Conservation (phyloP, 2,113 vertebrate species). For the Gymnarchus niloticus region DNA sequence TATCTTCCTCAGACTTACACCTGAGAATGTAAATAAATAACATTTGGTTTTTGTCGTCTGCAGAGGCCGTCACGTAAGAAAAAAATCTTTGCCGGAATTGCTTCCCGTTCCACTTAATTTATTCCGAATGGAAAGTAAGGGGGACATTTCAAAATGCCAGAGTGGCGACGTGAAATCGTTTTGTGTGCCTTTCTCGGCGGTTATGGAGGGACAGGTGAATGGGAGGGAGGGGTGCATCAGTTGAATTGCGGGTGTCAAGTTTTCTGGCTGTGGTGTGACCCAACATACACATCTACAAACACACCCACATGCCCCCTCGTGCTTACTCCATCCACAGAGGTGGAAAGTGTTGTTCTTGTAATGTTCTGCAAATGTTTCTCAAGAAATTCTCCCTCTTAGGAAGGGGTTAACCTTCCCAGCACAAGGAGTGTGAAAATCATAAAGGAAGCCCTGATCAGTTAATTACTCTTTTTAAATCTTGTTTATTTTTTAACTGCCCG, state of each 20-base stretch:
- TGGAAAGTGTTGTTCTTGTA: slow-evolving; percentile 28
- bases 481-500: not conserved
- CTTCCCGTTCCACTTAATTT: slow-evolving; percentile 13
- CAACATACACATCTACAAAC: not conserved
- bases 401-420: not conserved
- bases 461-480: not conserved
- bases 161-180: not conserved
- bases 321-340: slow-evolving; percentile 35
- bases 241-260: not conserved
- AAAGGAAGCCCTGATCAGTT: not conserved
- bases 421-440: not conserved
- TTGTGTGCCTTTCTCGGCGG: not conserved
- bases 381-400: not conserved
- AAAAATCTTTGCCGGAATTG: slow-evolving; percentile 17
- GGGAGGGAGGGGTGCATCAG: not conserved
- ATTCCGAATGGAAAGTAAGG: slow-evolving; percentile 10
- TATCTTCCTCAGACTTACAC: not conserved
- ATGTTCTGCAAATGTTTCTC: not conserved
- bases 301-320: not conserved
- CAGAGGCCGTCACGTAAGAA: slow-evolving; percentile 16
- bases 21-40: slow-evolving; percentile 21
- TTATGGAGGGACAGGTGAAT: not conserved
- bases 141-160: not conserved
- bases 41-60: not conserved
- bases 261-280: not conserved